Evolutionary conservation across 2,888 invertebrate genomes (phyloP).

Genomic region (Trichacis sp.): DNA sequence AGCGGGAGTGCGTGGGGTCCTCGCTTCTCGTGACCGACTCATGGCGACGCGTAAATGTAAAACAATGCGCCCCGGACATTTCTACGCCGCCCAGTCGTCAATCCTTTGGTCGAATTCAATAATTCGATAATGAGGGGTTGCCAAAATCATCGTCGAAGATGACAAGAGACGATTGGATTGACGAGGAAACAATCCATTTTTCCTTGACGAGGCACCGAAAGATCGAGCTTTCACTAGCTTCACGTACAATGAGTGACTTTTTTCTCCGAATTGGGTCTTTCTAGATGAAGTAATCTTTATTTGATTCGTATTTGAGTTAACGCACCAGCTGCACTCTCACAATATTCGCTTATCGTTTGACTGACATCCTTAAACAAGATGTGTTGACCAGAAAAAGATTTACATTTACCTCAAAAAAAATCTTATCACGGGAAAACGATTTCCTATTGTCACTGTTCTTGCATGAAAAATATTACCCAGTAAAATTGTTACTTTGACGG

Average conservation of each 20-base stretch:
- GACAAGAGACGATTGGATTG: conserved; percentile 70
- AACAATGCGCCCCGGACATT: conserved; percentile 55
- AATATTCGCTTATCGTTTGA: too few relatives aligned
- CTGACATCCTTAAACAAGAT: too few relatives aligned
- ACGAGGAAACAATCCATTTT: conserved; percentile 68
- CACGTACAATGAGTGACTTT: conserved; percentile 47
- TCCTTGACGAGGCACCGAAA: conserved; percentile 75
- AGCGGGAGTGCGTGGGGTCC: conserved; percentile 42
- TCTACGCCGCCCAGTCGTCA: conserved; percentile 71
- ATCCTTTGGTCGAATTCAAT: conserved; percentile 80
- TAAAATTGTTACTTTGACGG: too few relatives aligned
- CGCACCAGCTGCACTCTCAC: too few relatives aligned
- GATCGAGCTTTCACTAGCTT: conserved; percentile 73
- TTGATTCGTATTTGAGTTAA: too few relatives aligned
- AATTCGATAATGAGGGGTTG: conserved; percentile 70
- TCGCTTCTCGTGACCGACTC: conserved; percentile 66
- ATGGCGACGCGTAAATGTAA: conserved; percentile 65
- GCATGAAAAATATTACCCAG: too few relatives aligned
- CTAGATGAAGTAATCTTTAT: too few relatives aligned
- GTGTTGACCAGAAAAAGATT: too few relatives aligned
- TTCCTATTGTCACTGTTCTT: too few relatives aligned
- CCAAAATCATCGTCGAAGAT: conserved; percentile 55
- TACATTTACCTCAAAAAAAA: too few relatives aligned
- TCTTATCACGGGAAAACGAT: too few relatives aligned
- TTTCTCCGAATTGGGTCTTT: background rate